These are phyloP conservation scores for Calliphora vicina DNA, from an alignment of 1,140 invertebrate species.

Conservation along the genomic window DNA sequence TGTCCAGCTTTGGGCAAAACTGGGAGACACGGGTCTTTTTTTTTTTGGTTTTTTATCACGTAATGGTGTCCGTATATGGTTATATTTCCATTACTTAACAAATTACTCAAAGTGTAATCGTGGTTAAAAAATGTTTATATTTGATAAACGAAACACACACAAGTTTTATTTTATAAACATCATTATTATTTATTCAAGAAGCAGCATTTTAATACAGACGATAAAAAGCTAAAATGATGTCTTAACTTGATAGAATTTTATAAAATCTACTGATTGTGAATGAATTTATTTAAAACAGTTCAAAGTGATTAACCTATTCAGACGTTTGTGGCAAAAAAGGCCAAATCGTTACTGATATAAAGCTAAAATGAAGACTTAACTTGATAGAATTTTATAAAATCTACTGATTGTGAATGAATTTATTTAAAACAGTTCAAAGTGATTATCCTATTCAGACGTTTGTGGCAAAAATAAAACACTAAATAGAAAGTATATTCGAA, in stretches of 20 bases:
- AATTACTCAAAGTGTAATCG: no score
- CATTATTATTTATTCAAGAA: neutral
- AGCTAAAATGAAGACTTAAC: neutral
- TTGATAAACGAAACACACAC: neutral
- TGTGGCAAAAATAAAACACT: neutral
- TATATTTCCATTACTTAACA: no score
- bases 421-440: neutral
- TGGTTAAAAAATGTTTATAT: no score
- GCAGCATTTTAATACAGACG: neutral
- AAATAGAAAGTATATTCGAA: neutral
- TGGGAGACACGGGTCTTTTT: no score
- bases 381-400: neutral
- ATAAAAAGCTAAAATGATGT: neutral
- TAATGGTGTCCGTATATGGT: no score
- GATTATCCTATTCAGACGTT: neutral
- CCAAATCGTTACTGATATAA: neutral
- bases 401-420: neutral
- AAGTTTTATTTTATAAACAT: neutral
- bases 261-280: neutral
- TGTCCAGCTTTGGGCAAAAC: no score
- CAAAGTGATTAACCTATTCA: neutral
- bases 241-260: neutral
- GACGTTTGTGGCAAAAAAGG: neutral
- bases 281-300: neutral
- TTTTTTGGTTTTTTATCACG: no score